Evolutionary conservation across 2,113 vertebrate genomes (phyloP).

Genomic region (Larimichthys crocea): DNA sequence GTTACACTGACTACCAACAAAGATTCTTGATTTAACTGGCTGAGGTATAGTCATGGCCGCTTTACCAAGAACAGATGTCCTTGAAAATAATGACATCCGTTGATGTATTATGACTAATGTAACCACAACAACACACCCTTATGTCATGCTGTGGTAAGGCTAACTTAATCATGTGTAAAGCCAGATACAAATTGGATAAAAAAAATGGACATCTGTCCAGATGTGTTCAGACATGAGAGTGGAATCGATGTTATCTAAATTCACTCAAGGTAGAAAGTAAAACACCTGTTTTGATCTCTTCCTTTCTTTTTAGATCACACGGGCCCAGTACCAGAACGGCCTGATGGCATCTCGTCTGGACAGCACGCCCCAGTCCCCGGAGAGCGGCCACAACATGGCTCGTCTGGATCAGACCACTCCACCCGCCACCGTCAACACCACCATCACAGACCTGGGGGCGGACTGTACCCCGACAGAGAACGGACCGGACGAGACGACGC

Average conservation of each 20-base stretch:
- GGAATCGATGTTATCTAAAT: too few species aligned
- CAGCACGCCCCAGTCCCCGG: slow-evolving; percentile 91
- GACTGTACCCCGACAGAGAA: slow-evolving; percentile 58
- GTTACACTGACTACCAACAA: too few species aligned
- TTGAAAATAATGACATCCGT: too few species aligned
- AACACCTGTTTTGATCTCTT: background rate
- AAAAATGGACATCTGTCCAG: background rate
- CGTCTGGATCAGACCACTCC: slow-evolving; percentile 56
- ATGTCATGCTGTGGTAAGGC: too few species aligned
- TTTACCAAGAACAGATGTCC: too few species aligned
- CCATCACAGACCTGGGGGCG: slow-evolving; percentile 33
- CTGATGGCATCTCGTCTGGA: slow-evolving; percentile 91
- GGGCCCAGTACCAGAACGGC: slow-evolving; percentile 95
- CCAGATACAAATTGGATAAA: too few species aligned
- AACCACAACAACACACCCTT: too few species aligned
- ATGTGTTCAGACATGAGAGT: background rate
- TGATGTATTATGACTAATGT: too few species aligned
- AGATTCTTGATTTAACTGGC: too few species aligned
- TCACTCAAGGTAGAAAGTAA: too few species aligned
- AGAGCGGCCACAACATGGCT: slow-evolving; percentile 76
- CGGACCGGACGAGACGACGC: slow-evolving; percentile 89
- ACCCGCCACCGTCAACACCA: slow-evolving; percentile 27
- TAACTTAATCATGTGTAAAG: too few species aligned
- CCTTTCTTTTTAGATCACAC: slow-evolving; percentile 85
- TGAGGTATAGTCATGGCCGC: too few species aligned